A percentile compares a stretch with the other conserved stretches of the same genome.
Conservation (phyloP, 2,113 vertebrate species). For the Rhabdomys dilectus region DNA sequence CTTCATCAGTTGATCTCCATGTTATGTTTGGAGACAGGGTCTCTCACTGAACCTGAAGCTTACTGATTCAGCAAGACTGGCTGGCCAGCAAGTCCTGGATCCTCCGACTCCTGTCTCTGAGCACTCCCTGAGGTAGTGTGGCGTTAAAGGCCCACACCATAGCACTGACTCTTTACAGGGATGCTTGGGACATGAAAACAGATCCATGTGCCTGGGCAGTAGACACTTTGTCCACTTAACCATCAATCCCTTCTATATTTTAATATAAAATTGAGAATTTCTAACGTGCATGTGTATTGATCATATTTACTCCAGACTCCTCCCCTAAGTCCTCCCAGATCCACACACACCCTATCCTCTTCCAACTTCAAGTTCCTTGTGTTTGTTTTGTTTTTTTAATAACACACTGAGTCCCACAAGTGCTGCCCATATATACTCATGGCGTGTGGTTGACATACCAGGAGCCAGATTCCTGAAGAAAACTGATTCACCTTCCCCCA, state of each 20-base stretch:
- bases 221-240: background rate
- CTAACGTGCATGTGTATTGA: background rate
- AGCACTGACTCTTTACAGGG: background rate
- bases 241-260: background rate
- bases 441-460: background rate
- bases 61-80: background rate
- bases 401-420: background rate
- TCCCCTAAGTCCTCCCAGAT: background rate
- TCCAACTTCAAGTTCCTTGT: background rate
- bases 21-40: background rate
- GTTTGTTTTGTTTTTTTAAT: background rate
- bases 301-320: background rate
- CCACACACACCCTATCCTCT: background rate
- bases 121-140: background rate
- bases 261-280: background rate
- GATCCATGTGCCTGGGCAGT: background rate
- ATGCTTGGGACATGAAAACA: background rate
- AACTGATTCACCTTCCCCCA: no score
- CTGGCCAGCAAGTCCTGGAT: background rate
- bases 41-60: background rate
- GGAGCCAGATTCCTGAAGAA: background rate
- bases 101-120: background rate
- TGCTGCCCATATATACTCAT: background rate
- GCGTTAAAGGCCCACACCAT: background rate
- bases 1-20: background rate